Base-by-base conservation (phyloP, 2,888 invertebrate genomes). In the Lobophora halterata region DNA sequence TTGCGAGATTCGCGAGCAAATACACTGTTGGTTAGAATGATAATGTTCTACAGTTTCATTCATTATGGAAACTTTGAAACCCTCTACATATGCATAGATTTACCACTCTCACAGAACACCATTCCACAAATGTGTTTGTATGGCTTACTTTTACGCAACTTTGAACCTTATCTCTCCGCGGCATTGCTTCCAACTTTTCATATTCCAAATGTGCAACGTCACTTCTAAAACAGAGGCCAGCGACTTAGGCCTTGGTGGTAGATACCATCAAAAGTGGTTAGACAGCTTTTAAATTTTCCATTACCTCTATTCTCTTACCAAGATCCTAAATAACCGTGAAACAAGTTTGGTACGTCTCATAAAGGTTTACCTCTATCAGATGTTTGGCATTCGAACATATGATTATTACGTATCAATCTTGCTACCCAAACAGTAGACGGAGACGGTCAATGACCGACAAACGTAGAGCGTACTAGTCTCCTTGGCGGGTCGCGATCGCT, bases 181-280 rank as follows among this genome's bases (percentile, higher is more conserved):
- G 34, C 47, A 49, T 63, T 52, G 55, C 60, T 49, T 50, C 57
- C 58, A 52, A 53, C 58, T 59, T 61, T 63, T 58, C 48, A 43
- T 61, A 42, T 49, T 50, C 55, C 46, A 64, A 65, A 65, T 59
- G 61, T 67, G 68, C 73, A 63, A 74, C 79, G 78, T 81, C 79
- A 79, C 65, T 55, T 46, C 61, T 69, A 65, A n/a, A 71, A 70
- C 74, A 73, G 70, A 71, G 64, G 61, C 57, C 61, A 64, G 62
- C 53, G 55, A 55, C 61, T 44, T 40, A 41, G 38, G 34, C 50
- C 18, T 41, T 61, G 68, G 62, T 45, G 26, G 56, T 71, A 71
- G 55, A 38, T 41, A 65, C 25, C 46, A 55, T 56, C 50, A 38
- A 48, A 5, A 55, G 67, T 64, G 64, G 31, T 31, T 19, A 23